Conservation (phyloP, 92 coral and sea anemone genomes). For the Epizoanthus rinbou region DNA sequence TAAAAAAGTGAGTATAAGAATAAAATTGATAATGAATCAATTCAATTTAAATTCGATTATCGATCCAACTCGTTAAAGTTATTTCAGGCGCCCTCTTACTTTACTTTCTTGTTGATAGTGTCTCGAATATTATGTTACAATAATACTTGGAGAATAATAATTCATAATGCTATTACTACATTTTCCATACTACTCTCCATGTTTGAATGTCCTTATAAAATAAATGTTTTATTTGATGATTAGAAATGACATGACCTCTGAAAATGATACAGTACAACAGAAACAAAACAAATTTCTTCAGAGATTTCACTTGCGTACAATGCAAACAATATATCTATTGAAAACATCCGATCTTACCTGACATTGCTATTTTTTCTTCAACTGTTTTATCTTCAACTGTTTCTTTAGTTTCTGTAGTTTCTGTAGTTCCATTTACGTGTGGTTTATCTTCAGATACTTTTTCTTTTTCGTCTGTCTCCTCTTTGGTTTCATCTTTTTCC, state of each 20-base stretch:
- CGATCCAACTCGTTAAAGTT: no score
- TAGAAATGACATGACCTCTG: background rate
- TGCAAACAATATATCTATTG: background rate
- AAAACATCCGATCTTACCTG: background rate
- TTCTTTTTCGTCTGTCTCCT: conserved; percentile 31
- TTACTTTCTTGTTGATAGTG: no score
- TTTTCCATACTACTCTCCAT: no score
- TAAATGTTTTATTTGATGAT: background rate
- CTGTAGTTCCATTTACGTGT: conserved; percentile 46
- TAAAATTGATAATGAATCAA: background rate
- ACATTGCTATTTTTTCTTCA: conserved; percentile 29
- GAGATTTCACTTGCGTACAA: background rate
- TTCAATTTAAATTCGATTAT: no score
- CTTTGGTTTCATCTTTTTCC: background rate
- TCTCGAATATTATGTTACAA: no score
- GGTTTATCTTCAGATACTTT: conserved; percentile 11
- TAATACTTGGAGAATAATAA: no score
- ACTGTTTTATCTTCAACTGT: conserved; percentile 43
- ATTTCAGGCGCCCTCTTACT: no score
- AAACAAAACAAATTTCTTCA: background rate
- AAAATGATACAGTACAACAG: background rate
- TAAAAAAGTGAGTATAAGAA: background rate
- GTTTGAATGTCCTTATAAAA: no score
- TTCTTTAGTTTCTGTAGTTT: conserved; percentile 41
- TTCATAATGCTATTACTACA: no score